Conservation (phyloP, 2,797 vertebrate genomes). For the Oceanodroma leucorhoa region DNA sequence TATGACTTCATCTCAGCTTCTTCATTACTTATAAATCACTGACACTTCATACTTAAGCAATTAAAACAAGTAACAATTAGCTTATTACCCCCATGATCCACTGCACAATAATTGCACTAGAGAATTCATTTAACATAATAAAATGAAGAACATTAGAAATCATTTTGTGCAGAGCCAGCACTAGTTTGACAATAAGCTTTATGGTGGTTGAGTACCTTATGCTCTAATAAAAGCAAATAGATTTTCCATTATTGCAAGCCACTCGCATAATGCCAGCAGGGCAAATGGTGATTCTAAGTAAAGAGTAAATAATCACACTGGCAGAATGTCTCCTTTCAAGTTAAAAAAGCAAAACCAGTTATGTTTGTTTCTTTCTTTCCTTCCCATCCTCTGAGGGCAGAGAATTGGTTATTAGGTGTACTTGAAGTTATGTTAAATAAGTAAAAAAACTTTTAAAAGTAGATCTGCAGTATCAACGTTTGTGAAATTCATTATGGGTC, state of each 20-base stretch:
- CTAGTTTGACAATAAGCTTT: constrained; percentile 69
- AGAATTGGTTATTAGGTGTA: not conserved
- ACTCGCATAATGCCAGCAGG: constrained; percentile 45
- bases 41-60: constrained; percentile 62
- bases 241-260: constrained; percentile 70
- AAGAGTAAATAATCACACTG: constrained; percentile 56
- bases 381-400: not conserved
- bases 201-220: constrained; percentile 63
- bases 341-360: not conserved
- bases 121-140: constrained; percentile 61
- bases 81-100: constrained; percentile 64
- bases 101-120: constrained; percentile 50
- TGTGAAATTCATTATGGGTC: not conserved
- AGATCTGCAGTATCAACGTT: not conserved
- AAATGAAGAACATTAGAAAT: constrained; percentile 67
- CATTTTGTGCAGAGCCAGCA: constrained; percentile 63
- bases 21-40: constrained; percentile 62
- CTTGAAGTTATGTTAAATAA: not conserved
- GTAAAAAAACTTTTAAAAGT: not conserved
- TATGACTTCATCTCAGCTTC: constrained; percentile 40
- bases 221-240: constrained; percentile 68
- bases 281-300: constrained; percentile 60
- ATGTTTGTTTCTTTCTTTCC: not conserved
- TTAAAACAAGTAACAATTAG: constrained; percentile 70
- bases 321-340: constrained; percentile 8